Conservation (phyloP, 2,113 vertebrate species). For the Macroglossus sobrinus region DNA sequence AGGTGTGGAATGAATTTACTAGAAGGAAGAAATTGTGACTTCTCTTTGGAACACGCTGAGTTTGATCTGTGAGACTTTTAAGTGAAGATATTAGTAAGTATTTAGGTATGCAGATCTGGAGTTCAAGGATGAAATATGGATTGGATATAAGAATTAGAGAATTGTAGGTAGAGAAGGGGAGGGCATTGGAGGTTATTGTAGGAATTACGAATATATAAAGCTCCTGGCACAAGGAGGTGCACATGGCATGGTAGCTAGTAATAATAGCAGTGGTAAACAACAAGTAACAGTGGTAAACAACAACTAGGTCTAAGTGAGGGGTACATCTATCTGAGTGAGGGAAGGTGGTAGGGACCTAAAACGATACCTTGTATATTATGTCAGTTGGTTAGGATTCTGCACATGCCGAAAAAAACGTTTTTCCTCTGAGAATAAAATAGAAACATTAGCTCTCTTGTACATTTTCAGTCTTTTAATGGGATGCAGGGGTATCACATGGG, state of each 20-base stretch:
- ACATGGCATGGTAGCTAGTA: not conserved
- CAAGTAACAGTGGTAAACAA: not conserved
- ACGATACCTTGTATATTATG: not conserved
- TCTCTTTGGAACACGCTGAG: not conserved
- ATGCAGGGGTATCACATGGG: not conserved
- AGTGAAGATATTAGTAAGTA: not conserved
- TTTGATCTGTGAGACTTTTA: not conserved
- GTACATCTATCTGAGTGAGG: not conserved
- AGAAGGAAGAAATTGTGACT: not conserved
- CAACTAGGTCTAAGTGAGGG: not conserved
- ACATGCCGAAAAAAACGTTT: not conserved
- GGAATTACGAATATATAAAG: not conserved
- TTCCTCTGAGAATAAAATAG: not conserved
- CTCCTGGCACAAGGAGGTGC: not conserved
- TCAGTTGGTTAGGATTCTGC: not conserved
- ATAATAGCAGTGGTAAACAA: too few relatives aligned
- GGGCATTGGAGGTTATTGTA: not conserved
- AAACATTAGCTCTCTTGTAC: not conserved
- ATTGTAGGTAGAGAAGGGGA: not conserved
- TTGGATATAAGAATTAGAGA: not conserved
- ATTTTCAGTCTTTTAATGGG: not conserved
- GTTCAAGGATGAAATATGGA: not conserved
- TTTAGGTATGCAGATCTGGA: not conserved
- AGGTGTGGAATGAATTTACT: not conserved
- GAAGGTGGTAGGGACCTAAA: not conserved